Conservation (phyloP, 2,797 vertebrate species). For the Carcharodon carcharias region DNA sequence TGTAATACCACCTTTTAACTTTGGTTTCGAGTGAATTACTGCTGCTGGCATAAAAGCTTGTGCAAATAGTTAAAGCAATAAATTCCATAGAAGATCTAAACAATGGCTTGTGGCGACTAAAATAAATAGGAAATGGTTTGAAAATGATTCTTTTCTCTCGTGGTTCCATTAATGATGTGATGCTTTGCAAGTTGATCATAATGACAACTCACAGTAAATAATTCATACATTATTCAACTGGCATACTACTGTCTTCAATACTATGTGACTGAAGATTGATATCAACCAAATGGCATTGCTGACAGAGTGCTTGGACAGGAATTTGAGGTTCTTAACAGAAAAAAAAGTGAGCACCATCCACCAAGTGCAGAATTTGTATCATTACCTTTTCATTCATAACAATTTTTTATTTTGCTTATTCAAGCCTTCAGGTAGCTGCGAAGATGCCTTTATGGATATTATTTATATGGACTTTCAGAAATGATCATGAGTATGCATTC, state of each 20-base stretch:
- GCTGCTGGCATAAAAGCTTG: neutral
- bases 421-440: too few species aligned
- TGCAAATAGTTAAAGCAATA: neutral
- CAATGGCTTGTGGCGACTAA: neutral
- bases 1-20: neutral
- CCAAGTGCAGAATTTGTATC: neutral
- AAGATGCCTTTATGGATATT: neutral
- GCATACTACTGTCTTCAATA: neutral
- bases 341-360: neutral
- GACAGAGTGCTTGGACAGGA: neutral
- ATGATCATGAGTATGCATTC: neutral
- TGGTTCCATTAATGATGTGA: neutral
- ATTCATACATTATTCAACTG: neutral
- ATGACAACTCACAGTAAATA: conserved; percentile 7
- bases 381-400: neutral
- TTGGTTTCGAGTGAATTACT: neutral
- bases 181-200: neutral
- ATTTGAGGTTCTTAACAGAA: too few species aligned
- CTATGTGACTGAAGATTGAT: neutral
- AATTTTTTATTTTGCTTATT: neutral
- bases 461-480: neutral
- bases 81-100: neutral
- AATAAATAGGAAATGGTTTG: neutral
- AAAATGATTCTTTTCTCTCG: neutral
- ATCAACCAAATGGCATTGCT: neutral